Base-by-base conservation (phyloP, 1,140 invertebrate species). In the Centruroides vittatus region DNA sequence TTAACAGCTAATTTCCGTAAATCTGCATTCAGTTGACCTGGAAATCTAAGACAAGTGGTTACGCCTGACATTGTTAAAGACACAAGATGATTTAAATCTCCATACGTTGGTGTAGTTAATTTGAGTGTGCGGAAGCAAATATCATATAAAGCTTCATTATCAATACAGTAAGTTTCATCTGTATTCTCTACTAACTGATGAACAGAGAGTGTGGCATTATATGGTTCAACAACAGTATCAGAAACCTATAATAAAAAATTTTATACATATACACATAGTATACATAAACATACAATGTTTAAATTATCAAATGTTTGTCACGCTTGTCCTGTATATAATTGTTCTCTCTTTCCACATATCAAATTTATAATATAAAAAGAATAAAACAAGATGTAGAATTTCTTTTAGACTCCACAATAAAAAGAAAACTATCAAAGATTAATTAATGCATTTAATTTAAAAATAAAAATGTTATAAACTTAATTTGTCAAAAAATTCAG, bases 1-100 rank as follows among this genome's bases (percentile, higher is more conserved):
- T 97, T 96, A 13, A 97, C 93, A 35, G 93, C 93, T 65, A 97
- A 69, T 80, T 97, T 97, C 59, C 93, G 80, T 52, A 97, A 77
- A 78, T 97, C 93, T 56, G 93, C 91, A 64, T 83, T 82, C 59
- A 81, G 64, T 75, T 69, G 68, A 23, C 75, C 76, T 23, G 23
- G 23, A 23, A 23, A 23, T 23, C 23, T 23, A 23, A 23, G 23
- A 23, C 23, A 23, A 23, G 81, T 88, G 56, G 79, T 81, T 3
- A 81, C 78, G 51, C 78, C 78, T 55, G 78, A 79, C 78, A 81
- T 81, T 12, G 79, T 80, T 41, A 74, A 73, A 0, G 78, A 80
- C 3, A 80, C 78, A 3, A 76, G 66, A 67, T 76, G 76, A 61
- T 78, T 78, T 47, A 76, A 61, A 61, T 75, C 74, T n/a, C 74